phyloP scores from a whole-genome alignment of 1,140 invertebrate genomes.

The Galendromus occidentalis region DNA sequence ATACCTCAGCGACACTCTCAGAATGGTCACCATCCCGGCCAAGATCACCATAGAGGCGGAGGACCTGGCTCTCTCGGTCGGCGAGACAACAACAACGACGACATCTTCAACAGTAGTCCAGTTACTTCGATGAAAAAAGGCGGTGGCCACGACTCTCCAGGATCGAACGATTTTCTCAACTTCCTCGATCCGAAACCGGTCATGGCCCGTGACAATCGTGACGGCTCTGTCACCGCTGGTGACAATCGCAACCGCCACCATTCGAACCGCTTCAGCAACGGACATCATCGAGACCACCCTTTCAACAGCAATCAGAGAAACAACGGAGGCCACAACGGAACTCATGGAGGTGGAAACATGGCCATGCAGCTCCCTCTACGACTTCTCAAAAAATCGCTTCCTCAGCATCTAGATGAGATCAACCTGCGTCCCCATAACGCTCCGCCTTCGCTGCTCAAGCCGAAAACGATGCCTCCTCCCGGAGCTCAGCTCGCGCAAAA shows the following conservation, averaged over 20 bases:
- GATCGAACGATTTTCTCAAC: neutral
- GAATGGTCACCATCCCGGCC: conserved; percentile 26
- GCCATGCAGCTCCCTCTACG: neutral
- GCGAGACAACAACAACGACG: neutral
- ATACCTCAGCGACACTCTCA: conserved; percentile 11
- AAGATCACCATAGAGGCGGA: conserved; percentile 27
- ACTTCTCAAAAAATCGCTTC: neutral
- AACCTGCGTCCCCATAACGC: conserved; percentile 3
- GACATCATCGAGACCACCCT: neutral
- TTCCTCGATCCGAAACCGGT: neutral
- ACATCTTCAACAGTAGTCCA: neutral
- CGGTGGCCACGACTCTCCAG: neutral
- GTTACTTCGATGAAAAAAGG: neutral
- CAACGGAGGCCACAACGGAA: neutral
- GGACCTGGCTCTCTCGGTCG: conserved; percentile 14
- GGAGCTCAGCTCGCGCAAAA: neutral
- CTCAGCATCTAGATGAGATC: neutral
- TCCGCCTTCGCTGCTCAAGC: neutral
- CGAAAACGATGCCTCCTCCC: neutral
- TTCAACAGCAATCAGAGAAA: neutral
- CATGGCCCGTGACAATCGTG: conserved; percentile 3
- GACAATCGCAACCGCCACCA: neutral
- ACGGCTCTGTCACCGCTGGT: too few relatives aligned
- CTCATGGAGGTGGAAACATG: neutral
- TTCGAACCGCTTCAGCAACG: neutral